Conservation (phyloP, 2,797 vertebrate genomes). For the Petrocephalus sullivani region DNA sequence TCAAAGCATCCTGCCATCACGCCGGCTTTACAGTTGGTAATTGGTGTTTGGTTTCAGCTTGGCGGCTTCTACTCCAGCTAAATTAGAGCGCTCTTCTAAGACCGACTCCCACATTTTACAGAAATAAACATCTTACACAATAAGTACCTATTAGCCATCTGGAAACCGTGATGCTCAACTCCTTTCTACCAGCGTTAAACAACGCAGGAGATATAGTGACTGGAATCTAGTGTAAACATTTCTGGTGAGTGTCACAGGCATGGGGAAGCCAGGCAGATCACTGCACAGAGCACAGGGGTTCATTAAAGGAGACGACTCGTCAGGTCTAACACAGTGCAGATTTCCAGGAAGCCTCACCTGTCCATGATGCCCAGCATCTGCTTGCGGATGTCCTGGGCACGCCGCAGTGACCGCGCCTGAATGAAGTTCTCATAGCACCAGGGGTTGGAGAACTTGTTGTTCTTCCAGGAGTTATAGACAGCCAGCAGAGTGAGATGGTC, state of each 20-base stretch:
- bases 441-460: conserved; percentile 98
- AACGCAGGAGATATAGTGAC: neutral
- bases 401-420: conserved; percentile 87
- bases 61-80: neutral
- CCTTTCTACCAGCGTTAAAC: neutral
- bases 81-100: neutral
- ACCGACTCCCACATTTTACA: neutral
- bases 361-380: conserved; percentile 99
- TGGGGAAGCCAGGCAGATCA: neutral
- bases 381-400: conserved; percentile 95
- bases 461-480: conserved; percentile 99
- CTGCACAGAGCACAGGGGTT: neutral
- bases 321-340: neutral
- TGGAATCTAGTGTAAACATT: neutral
- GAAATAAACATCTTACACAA: neutral
- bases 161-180: neutral
- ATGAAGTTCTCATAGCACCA: conserved; percentile 99
- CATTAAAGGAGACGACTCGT: neutral
- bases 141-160: neutral
- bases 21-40: neutral
- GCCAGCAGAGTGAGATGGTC: conserved; percentile 94
- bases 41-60: neutral
- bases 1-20: neutral
- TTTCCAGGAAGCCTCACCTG: conserved; percentile 58
- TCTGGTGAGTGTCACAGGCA: neutral